phyloP scores from a whole-genome alignment of 2,888 invertebrate genomes.

The Furcula furcula region DNA sequence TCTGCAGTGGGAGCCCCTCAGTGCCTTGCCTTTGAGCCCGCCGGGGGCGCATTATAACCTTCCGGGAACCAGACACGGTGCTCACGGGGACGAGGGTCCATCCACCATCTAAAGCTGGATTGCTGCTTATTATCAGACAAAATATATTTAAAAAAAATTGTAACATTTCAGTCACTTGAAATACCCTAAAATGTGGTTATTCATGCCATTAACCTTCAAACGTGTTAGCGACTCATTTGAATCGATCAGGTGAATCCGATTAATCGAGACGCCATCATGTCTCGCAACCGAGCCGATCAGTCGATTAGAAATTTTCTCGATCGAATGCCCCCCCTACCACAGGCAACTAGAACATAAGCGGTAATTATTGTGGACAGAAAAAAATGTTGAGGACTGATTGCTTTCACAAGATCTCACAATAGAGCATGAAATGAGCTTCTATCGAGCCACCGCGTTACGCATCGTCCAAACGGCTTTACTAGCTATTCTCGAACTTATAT shows the following conservation, averaged over 20 bases:
- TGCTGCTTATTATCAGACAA: too few relatives aligned
- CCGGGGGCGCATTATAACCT: too few relatives aligned
- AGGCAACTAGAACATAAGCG: slow-evolving; percentile 49
- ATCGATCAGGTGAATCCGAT: slow-evolving; percentile 2
- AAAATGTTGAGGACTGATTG: slow-evolving; percentile 37
- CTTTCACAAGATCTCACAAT: slow-evolving; percentile 73
- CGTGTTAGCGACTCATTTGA: too few relatives aligned
- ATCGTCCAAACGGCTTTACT: slow-evolving; percentile 32
- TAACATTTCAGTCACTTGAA: too few relatives aligned
- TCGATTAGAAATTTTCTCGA: slow-evolving; percentile 29
- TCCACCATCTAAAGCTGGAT: too few relatives aligned
- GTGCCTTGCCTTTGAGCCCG: too few relatives aligned
- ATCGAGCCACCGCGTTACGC: slow-evolving; percentile 69
- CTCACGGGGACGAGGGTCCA: too few relatives aligned
- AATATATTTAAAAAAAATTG: too few relatives aligned
- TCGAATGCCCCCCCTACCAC: slow-evolving; percentile 21
- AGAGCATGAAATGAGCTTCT: slow-evolving; percentile 70
- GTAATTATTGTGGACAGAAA: slow-evolving; percentile 55
- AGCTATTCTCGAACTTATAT: slow-evolving; percentile 7
- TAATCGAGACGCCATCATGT: slow-evolving; percentile 21
- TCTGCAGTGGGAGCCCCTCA: too few relatives aligned
- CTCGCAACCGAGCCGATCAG: slow-evolving; percentile 20
- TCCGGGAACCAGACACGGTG: too few relatives aligned
- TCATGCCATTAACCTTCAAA: too few relatives aligned
- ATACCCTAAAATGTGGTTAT: too few relatives aligned